Evolutionary conservation across 1,140 invertebrate species (phyloP).

Genomic region (Carposina sasakii): DNA sequence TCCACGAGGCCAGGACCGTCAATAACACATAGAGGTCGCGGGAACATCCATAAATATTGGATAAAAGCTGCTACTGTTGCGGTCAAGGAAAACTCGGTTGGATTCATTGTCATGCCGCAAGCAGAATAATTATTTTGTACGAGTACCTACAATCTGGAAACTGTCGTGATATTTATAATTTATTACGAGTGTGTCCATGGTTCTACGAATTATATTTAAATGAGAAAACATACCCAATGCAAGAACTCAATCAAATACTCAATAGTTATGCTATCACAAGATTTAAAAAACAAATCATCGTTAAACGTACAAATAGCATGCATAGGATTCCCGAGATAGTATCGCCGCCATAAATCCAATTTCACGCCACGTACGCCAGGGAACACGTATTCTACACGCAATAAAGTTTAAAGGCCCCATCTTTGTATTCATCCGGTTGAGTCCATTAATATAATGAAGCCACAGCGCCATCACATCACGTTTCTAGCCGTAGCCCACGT

Average conservation of each 20-base stretch:
- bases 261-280: no score
- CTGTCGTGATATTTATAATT: no score
- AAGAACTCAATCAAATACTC: no score
- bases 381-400: conserved; percentile 33
- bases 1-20: conserved; percentile 33
- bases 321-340: no score
- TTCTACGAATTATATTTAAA: no score
- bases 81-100: conserved; percentile 1
- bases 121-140: no score
- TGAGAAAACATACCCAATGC: no score
- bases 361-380: conserved; percentile 38
- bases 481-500: conserved; percentile 49
- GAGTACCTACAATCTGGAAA: no score
- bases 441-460: conserved; percentile 69
- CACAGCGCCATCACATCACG: conserved; percentile 58
- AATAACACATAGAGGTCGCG: conserved; percentile 65
- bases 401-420: conserved; percentile 57
- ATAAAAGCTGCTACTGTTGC: background rate
- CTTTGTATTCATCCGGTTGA: conserved; percentile 62
- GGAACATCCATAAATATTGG: conserved; percentile 27
- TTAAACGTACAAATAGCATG: no score
- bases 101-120: no score
- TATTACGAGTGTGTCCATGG: no score
- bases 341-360: conserved; percentile 48
- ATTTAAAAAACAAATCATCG: no score